A percentile compares a stretch with the other conserved stretches of the same genome.
Evolutionary conservation across 2,113 vertebrate species (phyloP).

Genomic region (Ailuropoda melanoleuca): DNA sequence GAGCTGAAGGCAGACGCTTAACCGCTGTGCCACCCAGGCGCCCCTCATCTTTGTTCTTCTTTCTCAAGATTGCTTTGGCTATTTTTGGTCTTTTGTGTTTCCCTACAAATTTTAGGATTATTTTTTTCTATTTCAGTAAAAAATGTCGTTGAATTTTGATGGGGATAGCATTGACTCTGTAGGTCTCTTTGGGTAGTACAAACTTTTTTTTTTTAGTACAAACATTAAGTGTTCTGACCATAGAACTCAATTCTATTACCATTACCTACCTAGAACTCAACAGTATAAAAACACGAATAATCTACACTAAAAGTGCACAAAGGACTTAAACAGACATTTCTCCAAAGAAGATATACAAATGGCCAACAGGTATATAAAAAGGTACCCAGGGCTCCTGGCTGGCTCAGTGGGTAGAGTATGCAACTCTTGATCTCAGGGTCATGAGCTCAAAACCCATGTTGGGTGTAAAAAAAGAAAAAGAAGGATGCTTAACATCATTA

Average conservation of each 20-base stretch:
- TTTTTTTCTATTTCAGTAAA: background rate
- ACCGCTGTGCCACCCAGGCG: background rate
- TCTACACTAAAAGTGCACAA: background rate
- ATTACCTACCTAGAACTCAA: too few species aligned
- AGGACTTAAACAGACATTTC: background rate
- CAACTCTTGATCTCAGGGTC: background rate
- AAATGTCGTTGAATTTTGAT: background rate
- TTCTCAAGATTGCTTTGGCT: background rate
- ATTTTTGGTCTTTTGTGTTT: background rate
- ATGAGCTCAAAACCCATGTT: background rate
- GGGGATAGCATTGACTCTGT: background rate
- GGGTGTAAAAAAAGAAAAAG: background rate
- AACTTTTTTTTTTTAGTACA: background rate
- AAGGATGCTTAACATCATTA: background rate
- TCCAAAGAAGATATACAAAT: background rate
- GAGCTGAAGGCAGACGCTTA: background rate
- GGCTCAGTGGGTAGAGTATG: background rate
- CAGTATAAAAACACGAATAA: background rate
- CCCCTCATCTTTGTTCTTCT: background rate
- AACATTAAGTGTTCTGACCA: background rate
- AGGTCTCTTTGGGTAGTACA: background rate
- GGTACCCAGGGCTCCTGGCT: background rate
- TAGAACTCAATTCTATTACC: too few species aligned
- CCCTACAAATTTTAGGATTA: background rate
- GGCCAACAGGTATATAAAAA: background rate